Conservation (phyloP, 2,797 vertebrate genomes). For the Melanotaenia trifasciata region DNA sequence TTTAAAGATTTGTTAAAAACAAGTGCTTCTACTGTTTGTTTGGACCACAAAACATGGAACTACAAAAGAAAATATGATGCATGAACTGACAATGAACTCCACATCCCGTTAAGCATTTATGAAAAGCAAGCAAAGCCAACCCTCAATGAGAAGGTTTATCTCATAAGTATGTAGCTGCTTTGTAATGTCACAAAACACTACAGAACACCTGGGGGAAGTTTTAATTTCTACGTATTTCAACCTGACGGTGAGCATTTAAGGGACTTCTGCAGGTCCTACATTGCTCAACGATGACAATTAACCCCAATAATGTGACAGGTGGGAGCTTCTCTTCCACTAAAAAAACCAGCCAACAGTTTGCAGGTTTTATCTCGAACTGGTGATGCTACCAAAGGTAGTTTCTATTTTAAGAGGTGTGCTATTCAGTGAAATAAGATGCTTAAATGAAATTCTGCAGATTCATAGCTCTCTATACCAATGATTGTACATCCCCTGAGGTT, state of each 20-base stretch:
- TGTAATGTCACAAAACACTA: no score
- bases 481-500: no score
- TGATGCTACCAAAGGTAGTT: not conserved
- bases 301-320: not conserved
- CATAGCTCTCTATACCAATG: no score
- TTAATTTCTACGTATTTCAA: not conserved
- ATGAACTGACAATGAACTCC: not conserved
- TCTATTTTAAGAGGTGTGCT: not conserved
- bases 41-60: no score
- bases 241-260: not conserved
- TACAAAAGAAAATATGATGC: not conserved
- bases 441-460: constrained; percentile 2
- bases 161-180: no score
- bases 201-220: no score
- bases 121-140: not conserved
- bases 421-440: constrained; percentile 33
- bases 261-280: not conserved
- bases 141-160: not conserved
- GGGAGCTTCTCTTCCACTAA: not conserved
- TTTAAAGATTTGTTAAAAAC: not conserved
- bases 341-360: constrained; percentile 2
- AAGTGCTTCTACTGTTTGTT: not conserved
- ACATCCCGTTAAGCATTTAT: not conserved
- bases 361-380: constrained; percentile 2
- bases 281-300: constrained; percentile 1